Conservation (phyloP, 1,140 invertebrate genomes). For the Coelopa frigida region DNA sequence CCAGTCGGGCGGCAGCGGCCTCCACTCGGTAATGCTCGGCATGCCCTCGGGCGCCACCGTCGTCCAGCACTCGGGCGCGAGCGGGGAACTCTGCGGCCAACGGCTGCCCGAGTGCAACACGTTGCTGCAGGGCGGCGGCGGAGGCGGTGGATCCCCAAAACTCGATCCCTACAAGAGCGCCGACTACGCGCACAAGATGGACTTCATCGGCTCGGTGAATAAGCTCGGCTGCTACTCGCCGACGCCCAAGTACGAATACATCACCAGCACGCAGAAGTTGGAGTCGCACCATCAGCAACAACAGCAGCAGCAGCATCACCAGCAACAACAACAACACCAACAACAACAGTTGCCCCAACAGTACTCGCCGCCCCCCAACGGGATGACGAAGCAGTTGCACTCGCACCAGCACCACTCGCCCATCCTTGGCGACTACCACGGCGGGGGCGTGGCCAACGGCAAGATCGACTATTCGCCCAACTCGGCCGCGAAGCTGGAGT, state of each 20-base stretch:
- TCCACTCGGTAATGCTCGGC: slow-evolving; percentile 59
- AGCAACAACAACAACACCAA: slow-evolving; percentile 12
- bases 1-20: slow-evolving; percentile 12
- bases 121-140: slow-evolving; percentile 30
- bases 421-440: slow-evolving; percentile 33
- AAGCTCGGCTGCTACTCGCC: slow-evolving; percentile 43
- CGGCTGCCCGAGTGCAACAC: slow-evolving; percentile 42
- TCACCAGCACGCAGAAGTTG: slow-evolving; percentile 26
- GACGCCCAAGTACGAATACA: slow-evolving; percentile 42
- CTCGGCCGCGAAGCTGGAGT: slow-evolving; percentile 26
- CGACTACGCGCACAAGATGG: slow-evolving; percentile 33
- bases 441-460: slow-evolving; percentile 18
- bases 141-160: slow-evolving; percentile 38
- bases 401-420: slow-evolving; percentile 27
- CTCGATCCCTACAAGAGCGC: slow-evolving; percentile 20
- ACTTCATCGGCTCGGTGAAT: slow-evolving; percentile 24
- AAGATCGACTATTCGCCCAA: slow-evolving; percentile 41
- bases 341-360: slow-evolving; percentile 32
- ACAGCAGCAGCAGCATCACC: slow-evolving; percentile 33
- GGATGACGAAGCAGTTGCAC: slow-evolving; percentile 26
- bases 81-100: slow-evolving; percentile 28
- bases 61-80: slow-evolving; percentile 32
- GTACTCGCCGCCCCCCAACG: slow-evolving; percentile 28
- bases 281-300: slow-evolving; percentile 26
- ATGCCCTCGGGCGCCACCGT: slow-evolving; percentile 28